phyloP scores from a whole-genome alignment of 2,113 vertebrate species.

The Poecile atricapillus region DNA sequence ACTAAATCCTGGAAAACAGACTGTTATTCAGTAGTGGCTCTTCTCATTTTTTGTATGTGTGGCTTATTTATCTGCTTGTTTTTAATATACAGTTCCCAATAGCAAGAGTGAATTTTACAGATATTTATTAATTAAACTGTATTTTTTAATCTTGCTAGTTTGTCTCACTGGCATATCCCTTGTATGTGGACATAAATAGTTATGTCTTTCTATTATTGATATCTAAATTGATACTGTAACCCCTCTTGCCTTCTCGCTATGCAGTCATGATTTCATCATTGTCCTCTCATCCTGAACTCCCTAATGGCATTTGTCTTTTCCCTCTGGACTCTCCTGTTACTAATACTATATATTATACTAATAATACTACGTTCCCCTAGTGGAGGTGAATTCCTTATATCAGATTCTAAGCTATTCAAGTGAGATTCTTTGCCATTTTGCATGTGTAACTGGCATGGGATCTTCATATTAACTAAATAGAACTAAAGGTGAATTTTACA shows the following conservation, averaged over 20 bases:
- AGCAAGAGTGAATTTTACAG: background rate
- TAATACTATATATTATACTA: background rate
- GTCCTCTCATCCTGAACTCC: background rate
- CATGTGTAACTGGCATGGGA: background rate
- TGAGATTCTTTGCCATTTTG: background rate
- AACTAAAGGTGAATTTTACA: background rate
- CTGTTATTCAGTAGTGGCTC: background rate
- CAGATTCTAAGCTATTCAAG: background rate
- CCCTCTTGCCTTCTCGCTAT: background rate
- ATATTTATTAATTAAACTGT: background rate
- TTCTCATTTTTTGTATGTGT: background rate
- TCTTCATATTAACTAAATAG: background rate
- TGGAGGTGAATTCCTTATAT: background rate
- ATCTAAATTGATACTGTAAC: background rate
- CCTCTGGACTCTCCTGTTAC: background rate
- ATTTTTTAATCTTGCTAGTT: background rate
- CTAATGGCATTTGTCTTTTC: background rate
- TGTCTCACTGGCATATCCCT: background rate
- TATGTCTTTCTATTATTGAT: background rate
- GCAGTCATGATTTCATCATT: background rate
- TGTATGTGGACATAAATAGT: background rate
- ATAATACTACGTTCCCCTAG: background rate
- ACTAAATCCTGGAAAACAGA: background rate
- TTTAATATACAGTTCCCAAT: background rate
- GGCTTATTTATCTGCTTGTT: background rate